A percentile compares a stretch with the other conserved stretches of the same genome.
Conservation (phyloP, 2,797 vertebrate species). For the Fistularia commersonii region DNA sequence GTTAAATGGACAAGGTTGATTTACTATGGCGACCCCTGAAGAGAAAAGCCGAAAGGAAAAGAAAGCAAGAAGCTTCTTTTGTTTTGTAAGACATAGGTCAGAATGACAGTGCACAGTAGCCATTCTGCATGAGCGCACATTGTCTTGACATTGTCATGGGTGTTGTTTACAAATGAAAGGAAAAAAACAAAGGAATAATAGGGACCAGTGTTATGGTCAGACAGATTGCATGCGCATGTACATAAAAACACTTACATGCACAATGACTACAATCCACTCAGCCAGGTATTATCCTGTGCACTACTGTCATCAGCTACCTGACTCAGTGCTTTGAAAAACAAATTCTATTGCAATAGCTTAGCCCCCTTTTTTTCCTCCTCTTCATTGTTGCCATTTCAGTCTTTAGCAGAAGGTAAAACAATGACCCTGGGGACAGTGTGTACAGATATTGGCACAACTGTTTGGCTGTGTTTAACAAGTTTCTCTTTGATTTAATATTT, state of each 20-base stretch:
- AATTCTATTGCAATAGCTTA: conserved; percentile 5
- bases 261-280: conserved; percentile 26
- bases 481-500: conserved; percentile 7
- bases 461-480: conserved; percentile 3
- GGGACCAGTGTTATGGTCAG: conserved; percentile 11
- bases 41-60: no score
- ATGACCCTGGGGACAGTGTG: not conserved
- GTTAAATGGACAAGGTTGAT: no score
- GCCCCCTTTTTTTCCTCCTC: conserved; percentile 13
- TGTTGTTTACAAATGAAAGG: conserved; percentile 24
- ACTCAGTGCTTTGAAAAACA: conserved; percentile 53
- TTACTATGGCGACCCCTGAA: no score
- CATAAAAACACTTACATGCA: not conserved
- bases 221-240: conserved; percentile 5
- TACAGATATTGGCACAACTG: no score
- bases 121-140: conserved; percentile 5
- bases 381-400: conserved; percentile 27
- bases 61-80: no score
- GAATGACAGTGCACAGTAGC: conserved; percentile 1
- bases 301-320: conserved; percentile 24
- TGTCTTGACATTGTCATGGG: conserved; percentile 11
- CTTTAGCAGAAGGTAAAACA: conserved; percentile 5
- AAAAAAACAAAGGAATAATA: conserved; percentile 33
- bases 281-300: conserved; percentile 35
- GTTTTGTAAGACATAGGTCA: conserved; percentile 11